Conservation (phyloP, 2,888 invertebrate genomes). For the Blera fallax region DNA sequence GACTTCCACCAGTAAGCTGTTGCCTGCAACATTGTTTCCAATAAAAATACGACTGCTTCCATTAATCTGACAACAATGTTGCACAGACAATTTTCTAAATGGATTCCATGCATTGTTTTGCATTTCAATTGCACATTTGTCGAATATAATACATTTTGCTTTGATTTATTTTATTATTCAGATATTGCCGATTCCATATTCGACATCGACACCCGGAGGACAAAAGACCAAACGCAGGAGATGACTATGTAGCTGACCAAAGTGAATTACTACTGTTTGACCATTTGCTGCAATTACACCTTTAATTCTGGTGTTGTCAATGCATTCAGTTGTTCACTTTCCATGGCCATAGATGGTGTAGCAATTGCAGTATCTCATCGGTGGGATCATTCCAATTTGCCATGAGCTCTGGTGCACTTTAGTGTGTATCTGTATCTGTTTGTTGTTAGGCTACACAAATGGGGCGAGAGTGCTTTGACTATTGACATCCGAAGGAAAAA, state of each 20-base stretch:
- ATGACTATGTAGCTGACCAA: background rate
- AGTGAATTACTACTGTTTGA: slow-evolving; percentile 17
- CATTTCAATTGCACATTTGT: background rate
- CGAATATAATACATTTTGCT: background rate
- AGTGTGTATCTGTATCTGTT: background rate
- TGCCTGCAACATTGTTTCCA: slow-evolving; percentile 1
- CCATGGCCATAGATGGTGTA: background rate
- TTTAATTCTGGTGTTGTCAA: slow-evolving; percentile 9
- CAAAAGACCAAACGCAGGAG: background rate
- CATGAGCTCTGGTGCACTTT: background rate
- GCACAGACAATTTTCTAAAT: background rate
- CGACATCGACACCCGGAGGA: background rate
- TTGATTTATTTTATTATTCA: background rate
- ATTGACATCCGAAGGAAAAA: slow-evolving; percentile 21
- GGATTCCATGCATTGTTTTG: background rate
- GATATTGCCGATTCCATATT: background rate
- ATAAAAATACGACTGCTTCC: background rate
- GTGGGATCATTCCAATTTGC: slow-evolving; percentile 22
- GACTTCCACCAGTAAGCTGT: background rate
- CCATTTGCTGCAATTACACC: slow-evolving; percentile 32
- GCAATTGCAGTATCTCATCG: slow-evolving; percentile 1
- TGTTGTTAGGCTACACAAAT: background rate
- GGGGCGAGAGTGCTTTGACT: slow-evolving; percentile 10
- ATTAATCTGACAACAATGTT: background rate
- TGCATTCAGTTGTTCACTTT: background rate